Base-by-base conservation (phyloP, 2,888 invertebrate species). In the Lasioglossum vierecki region DNA sequence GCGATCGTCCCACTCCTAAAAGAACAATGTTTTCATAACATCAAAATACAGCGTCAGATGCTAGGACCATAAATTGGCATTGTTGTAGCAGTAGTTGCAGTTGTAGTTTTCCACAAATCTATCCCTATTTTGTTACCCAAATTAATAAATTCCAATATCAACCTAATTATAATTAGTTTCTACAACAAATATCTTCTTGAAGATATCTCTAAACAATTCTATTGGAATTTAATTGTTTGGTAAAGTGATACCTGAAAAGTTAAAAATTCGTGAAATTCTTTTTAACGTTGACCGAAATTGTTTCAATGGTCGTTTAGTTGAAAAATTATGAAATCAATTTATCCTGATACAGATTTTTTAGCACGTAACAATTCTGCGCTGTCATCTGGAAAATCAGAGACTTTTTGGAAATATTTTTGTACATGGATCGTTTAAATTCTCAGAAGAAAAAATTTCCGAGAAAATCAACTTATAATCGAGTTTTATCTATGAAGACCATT, bases 1-100 rank as follows among this genome's bases (percentile, higher is more conserved):
- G 9, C 68, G 66, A 6, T 82, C 44, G 6, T n/a, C 26, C 88
- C 86, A 89, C 53, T 83, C 85, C 91, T 91, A 63, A 68, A 87
- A 66, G 18, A 75, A 66, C 18, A 41, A 60, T 11, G 6, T 15
- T 63, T 30, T 63, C 63, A 30, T 63, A 30, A 5, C 26, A 15
- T 30, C 60, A 5, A 30, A 30, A 11, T 60, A 60, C 60, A 5
- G 30, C 30, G 15, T 15, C 26, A 15, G 26, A 13, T 15, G 4
- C 5, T 5, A 15, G 26, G 5, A 30, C 13, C 1, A 30, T 6
- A 30, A 63, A 63, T 2, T 30, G 15, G 6, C 15, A 15, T 15
- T 30, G 6, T 26, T 26, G 60, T 26, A n/a, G 13, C 13, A 1
- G 1, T 13, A 60, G 11, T 13, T 15, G 13, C 13, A 13, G n/a